Evolutionary conservation across 2,797 vertebrate species (phyloP), one percentile per base, ranked within the genome.

Genomic region (Macropodus opercularis): DNA sequence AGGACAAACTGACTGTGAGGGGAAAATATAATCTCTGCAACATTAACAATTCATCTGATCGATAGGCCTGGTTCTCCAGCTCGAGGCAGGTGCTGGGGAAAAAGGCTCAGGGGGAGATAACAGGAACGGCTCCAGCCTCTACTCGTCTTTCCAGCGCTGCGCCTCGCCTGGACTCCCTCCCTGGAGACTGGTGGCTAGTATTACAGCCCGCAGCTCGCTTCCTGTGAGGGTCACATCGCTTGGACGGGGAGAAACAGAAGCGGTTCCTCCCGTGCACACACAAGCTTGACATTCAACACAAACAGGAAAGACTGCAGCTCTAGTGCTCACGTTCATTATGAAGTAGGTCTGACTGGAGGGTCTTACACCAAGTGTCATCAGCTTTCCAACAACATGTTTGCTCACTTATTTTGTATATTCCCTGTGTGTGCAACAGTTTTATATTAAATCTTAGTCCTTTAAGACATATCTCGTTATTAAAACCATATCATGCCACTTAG

Each of bases 201-300:
- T 86, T 84, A 87, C 83, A 74, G 75, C 78, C 83, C 32, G 58
- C 59, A 66, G 83, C 71, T 53, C 71, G 52, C 83, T 85, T 85
- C 77, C 82, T 83, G 69, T 71, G 80, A 82, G 82, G 85, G 85
- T 83, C 84, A 83, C 73, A 68, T 60, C 51, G 79, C 80, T 75
- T 77, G 71, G 68, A 78, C 35, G 24, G 56, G 54, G 54, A 72
- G 71, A 84, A 81, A 79, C 61, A 80, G 69, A 78, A 38, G 59
- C n/a, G 1, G 39, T 17, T 46, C 35, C 24, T 67, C 73, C 70
- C 52, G 38, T 19, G 44, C 63, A 71, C 53, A 12, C 34, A 41
- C 17, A 18, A 54, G 43, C 62, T 66, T 71, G 67, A 70, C 72
- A 41, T 44, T 80, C 76, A 69, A 55, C 59, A 61, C 12, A 63